Base-by-base conservation (phyloP, 2,888 invertebrate species). In the Phanerotoma sp. region DNA sequence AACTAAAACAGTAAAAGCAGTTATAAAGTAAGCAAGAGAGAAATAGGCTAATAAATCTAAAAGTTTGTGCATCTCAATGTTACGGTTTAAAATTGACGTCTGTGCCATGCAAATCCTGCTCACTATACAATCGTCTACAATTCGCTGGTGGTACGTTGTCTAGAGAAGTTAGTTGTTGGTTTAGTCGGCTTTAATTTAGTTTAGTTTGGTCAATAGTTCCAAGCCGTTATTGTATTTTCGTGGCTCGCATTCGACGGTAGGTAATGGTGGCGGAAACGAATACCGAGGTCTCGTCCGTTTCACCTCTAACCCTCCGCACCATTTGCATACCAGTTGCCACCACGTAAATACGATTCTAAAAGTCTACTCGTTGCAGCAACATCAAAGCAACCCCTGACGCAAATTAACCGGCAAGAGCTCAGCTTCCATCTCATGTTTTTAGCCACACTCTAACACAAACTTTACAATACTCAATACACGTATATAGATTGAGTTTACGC, bases 181-280 rank as follows among this genome's bases (percentile, higher is more conserved):
- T 61, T 54, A 62, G 60, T 56, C 56, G 46, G 57, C 54, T 64
- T 64, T 62, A 65, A 66, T 68, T 64, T 62, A 64, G 65, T 66
- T 68, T 61, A 65, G 63, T 64, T 65, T 52, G 63, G 65, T 62
- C 68, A 64, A 65, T 66, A 67, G 67, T 63, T 64, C 42, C 42
- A 48, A 46, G 53, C 57, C 63, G 64, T 67, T 68, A 67, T 66
- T 66, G 66, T 66, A 64, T 61, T 63, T n/a, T 58, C 56, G 55
- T 52, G 49, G 47, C 54, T 55, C 48, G 46, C 49, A 55, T 45
- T 18, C 33, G 44, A 37, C 35, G 50, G 40, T 37, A 41, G 41
- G 25, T 42, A 53, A 37, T 46, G 30, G 50, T 25, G 25, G 48
- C 33, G 16, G 46, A 47, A 55, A 55, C 44, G 40, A 52, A 44